Evolutionary conservation across 1,140 invertebrate species (phyloP).

Genomic region (Pseudomyrmex sp.): DNA sequence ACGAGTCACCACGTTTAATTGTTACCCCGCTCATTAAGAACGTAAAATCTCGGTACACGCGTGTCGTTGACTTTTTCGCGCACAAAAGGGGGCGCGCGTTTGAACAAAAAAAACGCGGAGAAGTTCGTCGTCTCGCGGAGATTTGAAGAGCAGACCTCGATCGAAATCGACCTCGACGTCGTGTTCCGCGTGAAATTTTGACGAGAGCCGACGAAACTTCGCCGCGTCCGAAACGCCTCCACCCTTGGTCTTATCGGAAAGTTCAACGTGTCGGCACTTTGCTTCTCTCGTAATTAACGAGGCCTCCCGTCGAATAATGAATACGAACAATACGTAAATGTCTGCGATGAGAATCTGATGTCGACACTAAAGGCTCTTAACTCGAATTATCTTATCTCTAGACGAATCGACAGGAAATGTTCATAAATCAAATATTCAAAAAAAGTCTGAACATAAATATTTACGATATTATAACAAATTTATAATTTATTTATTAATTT

Average conservation of each 20-base stretch:
- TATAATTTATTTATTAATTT: slow-evolving; percentile 1
- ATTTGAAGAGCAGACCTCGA: slow-evolving; percentile 5
- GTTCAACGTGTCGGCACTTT: background rate
- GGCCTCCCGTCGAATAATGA: slow-evolving; percentile 27
- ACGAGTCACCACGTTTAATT: slow-evolving; percentile 48
- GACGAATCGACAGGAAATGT: no score
- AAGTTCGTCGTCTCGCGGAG: slow-evolving; percentile 17
- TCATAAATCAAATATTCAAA: background rate
- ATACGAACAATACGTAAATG: slow-evolving; percentile 12
- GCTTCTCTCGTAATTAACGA: slow-evolving; percentile 43
- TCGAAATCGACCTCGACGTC: slow-evolving; percentile 20
- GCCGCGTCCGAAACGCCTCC: background rate
- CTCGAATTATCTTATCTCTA: no score
- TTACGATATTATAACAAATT: background rate
- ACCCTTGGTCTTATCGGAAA: background rate
- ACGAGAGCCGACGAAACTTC: slow-evolving; percentile 57
- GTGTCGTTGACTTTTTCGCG: background rate
- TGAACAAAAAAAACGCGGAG: background rate
- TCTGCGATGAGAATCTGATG: slow-evolving; percentile 34
- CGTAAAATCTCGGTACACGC: background rate
- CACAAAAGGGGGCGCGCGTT: background rate
- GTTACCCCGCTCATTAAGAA: background rate
- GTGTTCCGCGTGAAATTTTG: slow-evolving; percentile 30
- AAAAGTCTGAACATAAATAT: background rate
- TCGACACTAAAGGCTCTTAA: slow-evolving; percentile 22